Evolutionary conservation across 2,797 vertebrate genomes (phyloP).

Genomic region (Adrianichthys oophorus): DNA sequence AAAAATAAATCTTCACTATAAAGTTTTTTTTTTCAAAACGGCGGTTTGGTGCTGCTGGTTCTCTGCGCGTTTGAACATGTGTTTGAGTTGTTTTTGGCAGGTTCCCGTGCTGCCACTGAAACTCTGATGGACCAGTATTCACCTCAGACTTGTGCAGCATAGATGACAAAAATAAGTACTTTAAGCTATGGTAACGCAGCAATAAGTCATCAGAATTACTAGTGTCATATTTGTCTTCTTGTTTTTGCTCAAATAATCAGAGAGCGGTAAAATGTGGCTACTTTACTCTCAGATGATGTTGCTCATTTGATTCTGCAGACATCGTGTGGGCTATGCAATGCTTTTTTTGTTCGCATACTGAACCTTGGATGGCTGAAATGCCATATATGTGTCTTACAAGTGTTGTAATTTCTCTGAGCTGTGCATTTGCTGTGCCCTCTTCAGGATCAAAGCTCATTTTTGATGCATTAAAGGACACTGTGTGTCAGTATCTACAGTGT

Average conservation of each 20-base stretch:
- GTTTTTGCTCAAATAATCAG: constrained; percentile 61
- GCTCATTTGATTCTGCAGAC: constrained; percentile 30
- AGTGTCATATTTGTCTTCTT: constrained; percentile 55
- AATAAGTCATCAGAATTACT: constrained; percentile 65
- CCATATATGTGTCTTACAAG: constrained; percentile 35
- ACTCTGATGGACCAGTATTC: constrained; percentile 60
- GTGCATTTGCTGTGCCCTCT: constrained; percentile 40
- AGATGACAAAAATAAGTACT: constrained; percentile 41
- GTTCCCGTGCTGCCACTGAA: constrained; percentile 56
- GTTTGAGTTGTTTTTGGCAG: constrained; percentile 35
- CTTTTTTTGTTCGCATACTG: constrained; percentile 24
- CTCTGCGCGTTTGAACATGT: not conserved
- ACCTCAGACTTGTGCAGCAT: constrained; percentile 49
- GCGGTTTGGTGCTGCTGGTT: constrained; percentile 23
- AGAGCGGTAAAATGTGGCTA: constrained; percentile 32
- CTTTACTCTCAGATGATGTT: constrained; percentile 46
- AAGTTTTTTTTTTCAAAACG: constrained; percentile 66
- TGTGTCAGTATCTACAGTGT: constrained; percentile 66
- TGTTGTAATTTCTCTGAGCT: constrained; percentile 49
- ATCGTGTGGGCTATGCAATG: constrained; percentile 34
- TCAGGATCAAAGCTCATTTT: constrained; percentile 67
- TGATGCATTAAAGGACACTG: constrained; percentile 62
- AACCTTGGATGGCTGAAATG: constrained; percentile 21
- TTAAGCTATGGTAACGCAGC: constrained; percentile 53
- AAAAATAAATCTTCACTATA: constrained; percentile 58